A percentile compares a stretch with the other conserved stretches of the same genome.
phyloP scores from a whole-genome alignment of 1,140 invertebrate genomes.

The Paraescarpia echinospica region DNA sequence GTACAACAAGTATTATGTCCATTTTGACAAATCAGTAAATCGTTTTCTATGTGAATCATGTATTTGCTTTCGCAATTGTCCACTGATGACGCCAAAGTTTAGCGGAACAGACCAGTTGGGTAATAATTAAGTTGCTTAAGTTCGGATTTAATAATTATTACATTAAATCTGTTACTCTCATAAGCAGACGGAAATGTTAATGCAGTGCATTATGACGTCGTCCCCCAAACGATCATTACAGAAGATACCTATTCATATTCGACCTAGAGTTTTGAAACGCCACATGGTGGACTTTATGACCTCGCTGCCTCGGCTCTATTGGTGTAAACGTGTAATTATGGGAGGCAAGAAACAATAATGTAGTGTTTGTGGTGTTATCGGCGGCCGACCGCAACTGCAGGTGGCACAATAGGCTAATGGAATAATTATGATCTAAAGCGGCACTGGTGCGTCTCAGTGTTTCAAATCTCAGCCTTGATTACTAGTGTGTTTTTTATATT shows the following conservation, averaged over 20 bases:
- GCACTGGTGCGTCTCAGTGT: not conserved
- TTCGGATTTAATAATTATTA: not conserved
- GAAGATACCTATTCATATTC: not conserved
- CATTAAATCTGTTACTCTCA: not conserved
- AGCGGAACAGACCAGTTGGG: not conserved
- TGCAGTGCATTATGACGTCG: not conserved
- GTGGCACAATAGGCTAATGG: not conserved
- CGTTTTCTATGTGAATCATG: not conserved
- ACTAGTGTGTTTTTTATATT: not conserved
- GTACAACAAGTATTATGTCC: too few species aligned
- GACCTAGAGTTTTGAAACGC: not conserved
- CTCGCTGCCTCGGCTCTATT: not conserved
- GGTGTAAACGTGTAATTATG: too few species aligned
- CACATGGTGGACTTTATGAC: not conserved
- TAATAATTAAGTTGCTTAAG: not conserved
- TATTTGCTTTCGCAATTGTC: not conserved
- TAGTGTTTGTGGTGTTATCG: not conserved
- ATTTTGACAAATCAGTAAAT: too few species aligned
- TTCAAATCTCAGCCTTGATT: not conserved
- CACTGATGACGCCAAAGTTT: too few species aligned
- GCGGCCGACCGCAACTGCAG: not conserved
- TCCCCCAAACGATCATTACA: not conserved
- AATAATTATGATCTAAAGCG: not conserved
- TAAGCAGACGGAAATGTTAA: not conserved
- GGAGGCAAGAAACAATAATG: not conserved